Evolutionary conservation across 1,140 invertebrate genomes (phyloP), one percentile per base, ranked within the genome.

Genomic region (Micrasema longulum): DNA sequence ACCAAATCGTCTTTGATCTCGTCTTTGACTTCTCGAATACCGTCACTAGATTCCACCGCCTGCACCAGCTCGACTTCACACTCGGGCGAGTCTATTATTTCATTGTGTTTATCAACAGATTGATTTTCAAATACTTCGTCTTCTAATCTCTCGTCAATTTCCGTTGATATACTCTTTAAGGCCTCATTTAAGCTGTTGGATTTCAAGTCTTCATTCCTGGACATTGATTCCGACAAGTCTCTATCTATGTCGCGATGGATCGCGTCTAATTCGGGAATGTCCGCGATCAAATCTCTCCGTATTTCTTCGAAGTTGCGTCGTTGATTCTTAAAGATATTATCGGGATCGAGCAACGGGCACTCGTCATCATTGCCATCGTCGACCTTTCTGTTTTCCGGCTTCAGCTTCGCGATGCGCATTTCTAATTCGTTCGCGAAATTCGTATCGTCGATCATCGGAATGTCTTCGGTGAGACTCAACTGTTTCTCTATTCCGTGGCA

Each of bases 361-460:
- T 69, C 48, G 3, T 60, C 48, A 11, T 47, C 41, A n/a, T 31
- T 60, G 48, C 70, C 68, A 18, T 67, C 62, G 16, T 66, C 9
- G 12, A 78, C 74, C 5, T 80, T 78, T 60, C 79, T 77, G 72
- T 80, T 82, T 20, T 82, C 79, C 3, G 77, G 78, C 11, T 81
- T 73, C 16, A 79, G 73, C 78, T 74, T 83, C 1, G 83, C 83
- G 74, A 83, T 82, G 79, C 84, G 80, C 57, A 84, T 81, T 77
- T 85, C 84, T 31, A 85, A 76, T 70, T 85, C 84, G 43, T 85
- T 83, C 1, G 80, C 80, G 22, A 84, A 66, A 69, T 84, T 77
- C 5, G 80, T 75, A 76, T 85, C 84, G 62, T 85, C 84, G 47
- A 85, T 85, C 84, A 85, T 85, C 1, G 84, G 84, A 77, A 85